Conservation (phyloP, 1,140 invertebrate genomes). For the Dreissena rostriformis region DNA sequence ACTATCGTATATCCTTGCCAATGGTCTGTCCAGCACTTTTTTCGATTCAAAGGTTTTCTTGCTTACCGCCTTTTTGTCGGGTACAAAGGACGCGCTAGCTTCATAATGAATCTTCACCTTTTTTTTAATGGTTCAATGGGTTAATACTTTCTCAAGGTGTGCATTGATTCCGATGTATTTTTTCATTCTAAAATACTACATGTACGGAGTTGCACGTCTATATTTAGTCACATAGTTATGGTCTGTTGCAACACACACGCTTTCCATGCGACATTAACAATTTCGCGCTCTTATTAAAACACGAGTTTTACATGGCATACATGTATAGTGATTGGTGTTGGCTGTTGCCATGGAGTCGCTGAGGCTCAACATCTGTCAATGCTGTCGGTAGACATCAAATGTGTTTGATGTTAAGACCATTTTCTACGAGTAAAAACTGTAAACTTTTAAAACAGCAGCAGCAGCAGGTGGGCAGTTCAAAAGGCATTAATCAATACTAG, state of each 20-base stretch:
- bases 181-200: not conserved
- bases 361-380: no score
- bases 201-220: no score
- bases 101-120: not conserved
- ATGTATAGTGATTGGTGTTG: no score
- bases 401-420: no score
- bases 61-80: slow-evolving; percentile 6
- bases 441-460: no score
- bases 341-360: no score
- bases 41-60: slow-evolving; percentile 1
- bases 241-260: not conserved
- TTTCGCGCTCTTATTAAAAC: not conserved
- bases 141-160: not conserved
- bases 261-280: not conserved
- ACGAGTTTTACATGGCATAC: no score
- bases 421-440: no score
- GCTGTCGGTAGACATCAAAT: no score
- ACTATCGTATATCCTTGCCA: not conserved
- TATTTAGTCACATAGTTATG: not conserved
- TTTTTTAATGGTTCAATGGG: not conserved
- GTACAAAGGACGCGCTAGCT: not conserved
- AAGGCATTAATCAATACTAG: no score
- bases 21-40: not conserved
- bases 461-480: no score
- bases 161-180: not conserved